Base-by-base conservation (phyloP, 2,888 invertebrate species). In the Sialis lutaria region DNA sequence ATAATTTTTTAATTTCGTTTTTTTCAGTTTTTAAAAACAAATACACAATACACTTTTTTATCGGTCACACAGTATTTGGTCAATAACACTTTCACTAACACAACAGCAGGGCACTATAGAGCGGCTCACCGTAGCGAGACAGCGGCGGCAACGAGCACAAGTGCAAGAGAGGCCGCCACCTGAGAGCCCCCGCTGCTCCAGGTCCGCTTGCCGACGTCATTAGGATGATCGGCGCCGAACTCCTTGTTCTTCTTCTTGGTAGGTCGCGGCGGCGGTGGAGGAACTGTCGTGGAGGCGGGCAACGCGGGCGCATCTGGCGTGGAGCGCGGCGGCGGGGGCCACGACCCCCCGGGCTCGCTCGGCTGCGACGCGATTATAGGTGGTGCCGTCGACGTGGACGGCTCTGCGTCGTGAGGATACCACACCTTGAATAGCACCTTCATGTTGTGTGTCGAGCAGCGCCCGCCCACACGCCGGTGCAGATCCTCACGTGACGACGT, bases 371-470 rank as follows among this genome's bases (percentile, higher is more conserved):
- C 56, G 60, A 47, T 60, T 59, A 49, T 60, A 57, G 31, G 13
- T 32, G 37, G 40, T 49, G 58, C 57, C 61, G 59, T 57, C 46
- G 61, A 59, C 49, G 61, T 57, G 33, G 37, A 60, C 58, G 57
- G 60, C 56, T 62, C 58, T 66, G 61, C 60, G 64, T 78, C 77
- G 58, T 84, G 81, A 37, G 83, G 80, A 59, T 80, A 79, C 70
- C 90, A 90, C 70, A 89, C 88, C 65, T 88, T 89, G 69, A 92
- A 92, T 50, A 92, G 88, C 58, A 93, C 82, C 74, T 91, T 91
- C 92, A 93, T 93, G 67, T 92, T 91, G 66, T 92, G 82, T 56
- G 84, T 83, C 54, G 84, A 78, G 70, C 93, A 93, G 53, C 90
- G 79, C 52, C 92, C 91, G 46, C 92, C 92, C 65, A 91, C 88